Evolutionary conservation across 2,888 invertebrate genomes (phyloP).

Genomic region (Athalia circularis): DNA sequence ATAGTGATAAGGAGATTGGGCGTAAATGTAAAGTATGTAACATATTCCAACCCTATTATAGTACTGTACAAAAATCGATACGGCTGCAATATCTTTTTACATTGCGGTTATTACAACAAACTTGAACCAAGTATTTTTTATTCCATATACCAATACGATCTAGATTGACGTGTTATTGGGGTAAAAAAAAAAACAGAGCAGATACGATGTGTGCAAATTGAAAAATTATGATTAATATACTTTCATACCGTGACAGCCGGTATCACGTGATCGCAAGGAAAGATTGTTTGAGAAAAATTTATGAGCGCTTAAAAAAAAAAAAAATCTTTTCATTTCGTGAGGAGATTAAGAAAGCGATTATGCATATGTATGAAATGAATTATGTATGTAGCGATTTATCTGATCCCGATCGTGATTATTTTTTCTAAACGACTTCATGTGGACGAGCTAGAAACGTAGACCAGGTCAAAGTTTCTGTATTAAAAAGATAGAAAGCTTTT

Average conservation of each 20-base stretch:
- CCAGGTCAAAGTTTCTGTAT: not conserved
- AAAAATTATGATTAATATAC: constrained; percentile 43
- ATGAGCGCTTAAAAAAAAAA: not conserved
- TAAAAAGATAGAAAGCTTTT: not conserved
- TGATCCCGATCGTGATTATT: not conserved
- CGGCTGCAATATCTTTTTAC: not conserved
- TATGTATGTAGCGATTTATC: too few relatives aligned
- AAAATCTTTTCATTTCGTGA: not conserved
- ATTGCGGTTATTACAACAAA: constrained; percentile 22
- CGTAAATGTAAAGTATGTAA: not conserved
- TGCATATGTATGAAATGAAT: not conserved
- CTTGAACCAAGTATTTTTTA: constrained; percentile 30
- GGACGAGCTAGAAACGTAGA: not conserved
- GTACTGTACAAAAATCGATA: constrained; percentile 18
- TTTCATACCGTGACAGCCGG: constrained; percentile 10
- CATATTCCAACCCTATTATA: not conserved
- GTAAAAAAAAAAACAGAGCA: not conserved
- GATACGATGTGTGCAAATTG: constrained; percentile 23
- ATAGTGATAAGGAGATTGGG: not conserved
- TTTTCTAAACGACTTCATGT: not conserved
- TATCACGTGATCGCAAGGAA: constrained; percentile 17
- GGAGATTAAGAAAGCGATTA: not conserved
- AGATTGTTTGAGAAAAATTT: constrained; percentile 22
- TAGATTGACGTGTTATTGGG: constrained; percentile 4
- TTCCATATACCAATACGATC: constrained; percentile 21